These are phyloP conservation scores for Acholoe squamosa DNA, from an alignment of 2,888 invertebrate genomes.

Conservation along the genomic window DNA sequence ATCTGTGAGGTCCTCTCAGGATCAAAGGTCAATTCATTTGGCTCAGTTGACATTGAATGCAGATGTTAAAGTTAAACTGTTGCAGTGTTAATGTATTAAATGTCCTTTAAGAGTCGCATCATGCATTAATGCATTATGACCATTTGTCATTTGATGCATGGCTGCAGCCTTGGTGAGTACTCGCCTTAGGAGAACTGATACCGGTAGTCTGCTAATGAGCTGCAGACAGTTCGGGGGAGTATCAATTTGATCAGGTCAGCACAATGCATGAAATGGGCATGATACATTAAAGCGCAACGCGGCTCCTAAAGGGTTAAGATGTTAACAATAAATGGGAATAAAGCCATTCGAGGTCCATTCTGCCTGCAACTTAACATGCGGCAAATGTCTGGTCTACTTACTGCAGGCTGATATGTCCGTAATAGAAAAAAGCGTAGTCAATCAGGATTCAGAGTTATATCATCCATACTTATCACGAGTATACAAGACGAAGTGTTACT, in stretches of 20 bases:
- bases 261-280: no score
- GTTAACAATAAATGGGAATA: neutral
- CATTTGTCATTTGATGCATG: no score
- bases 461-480: neutral
- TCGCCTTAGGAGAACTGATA: no score
- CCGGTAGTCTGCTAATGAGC: no score
- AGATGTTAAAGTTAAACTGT: neutral
- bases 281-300: no score
- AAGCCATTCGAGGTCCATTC: constrained; percentile 26
- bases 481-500: neutral
- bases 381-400: constrained; percentile 23
- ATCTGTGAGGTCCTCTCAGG: neutral
- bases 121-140: no score
- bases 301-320: no score
- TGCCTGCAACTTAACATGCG: constrained; percentile 31
- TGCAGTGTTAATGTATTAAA: neutral
- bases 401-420: constrained; percentile 44
- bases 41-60: neutral
- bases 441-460: neutral
- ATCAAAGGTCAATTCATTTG: neutral
- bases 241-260: no score
- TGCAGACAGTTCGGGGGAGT: no score
- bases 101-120: no score
- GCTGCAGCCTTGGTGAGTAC: no score
- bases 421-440: constrained; percentile 10